Percentiles rank a stretch among this genome's conserved stretches.
phyloP scores from a whole-genome alignment of 1,140 invertebrate genomes.

The Pteromalus puparum region DNA sequence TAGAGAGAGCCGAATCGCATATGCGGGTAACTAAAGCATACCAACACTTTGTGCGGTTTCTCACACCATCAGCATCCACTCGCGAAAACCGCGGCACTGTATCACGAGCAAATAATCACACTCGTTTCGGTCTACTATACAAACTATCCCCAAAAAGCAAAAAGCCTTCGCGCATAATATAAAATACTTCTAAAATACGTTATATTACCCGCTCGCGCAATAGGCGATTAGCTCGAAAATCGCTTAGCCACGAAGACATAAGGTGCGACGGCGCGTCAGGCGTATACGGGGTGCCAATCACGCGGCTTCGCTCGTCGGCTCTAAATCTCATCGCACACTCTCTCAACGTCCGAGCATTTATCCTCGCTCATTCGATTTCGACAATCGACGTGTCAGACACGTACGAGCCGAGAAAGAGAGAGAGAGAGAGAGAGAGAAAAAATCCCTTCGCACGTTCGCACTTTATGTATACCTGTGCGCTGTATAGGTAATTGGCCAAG shows the following conservation, averaged over 20 bases:
- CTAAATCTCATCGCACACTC: not conserved
- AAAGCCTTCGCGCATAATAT: no score
- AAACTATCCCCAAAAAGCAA: no score
- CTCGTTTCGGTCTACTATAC: not conserved
- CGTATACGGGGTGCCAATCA: slow-evolving; percentile 7
- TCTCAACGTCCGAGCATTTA: slow-evolving; percentile 2
- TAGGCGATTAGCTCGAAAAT: not conserved
- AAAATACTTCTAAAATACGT: no score
- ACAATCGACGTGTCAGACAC: slow-evolving; percentile 15
- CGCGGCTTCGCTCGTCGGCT: not conserved
- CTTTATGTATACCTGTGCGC: not conserved
- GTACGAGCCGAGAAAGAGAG: not conserved
- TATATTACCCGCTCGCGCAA: no score
- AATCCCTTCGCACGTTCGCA: slow-evolving; percentile 20
- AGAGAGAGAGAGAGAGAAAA: no score
- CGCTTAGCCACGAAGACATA: not conserved
- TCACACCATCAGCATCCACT: not conserved
- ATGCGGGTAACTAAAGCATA: not conserved
- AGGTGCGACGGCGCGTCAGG: not conserved
- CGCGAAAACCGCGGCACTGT: not conserved
- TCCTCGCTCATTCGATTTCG: slow-evolving; percentile 13
- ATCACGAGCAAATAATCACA: not conserved
- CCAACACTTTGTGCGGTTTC: not conserved
- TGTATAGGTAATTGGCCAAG: not conserved
- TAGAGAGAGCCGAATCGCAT: no score